Conservation (phyloP, 2,888 invertebrate genomes). For the Chrysolina americana region DNA sequence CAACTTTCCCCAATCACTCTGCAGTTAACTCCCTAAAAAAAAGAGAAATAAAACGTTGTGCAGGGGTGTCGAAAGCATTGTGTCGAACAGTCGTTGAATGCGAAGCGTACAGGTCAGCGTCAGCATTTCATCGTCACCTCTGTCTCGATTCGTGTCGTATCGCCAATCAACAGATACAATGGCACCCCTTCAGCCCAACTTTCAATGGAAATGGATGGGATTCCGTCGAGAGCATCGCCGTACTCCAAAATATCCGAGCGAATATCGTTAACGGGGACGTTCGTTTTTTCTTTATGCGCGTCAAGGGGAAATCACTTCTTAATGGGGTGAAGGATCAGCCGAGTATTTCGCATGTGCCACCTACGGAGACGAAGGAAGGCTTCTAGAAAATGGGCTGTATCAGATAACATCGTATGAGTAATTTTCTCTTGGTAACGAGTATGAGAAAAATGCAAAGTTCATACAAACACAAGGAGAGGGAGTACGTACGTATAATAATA, state of each 20-base stretch:
- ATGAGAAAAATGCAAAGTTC: no score
- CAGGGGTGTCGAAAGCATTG: slow-evolving; percentile 15
- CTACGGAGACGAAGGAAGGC: neutral
- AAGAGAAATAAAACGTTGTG: slow-evolving; percentile 5
- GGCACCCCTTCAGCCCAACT: slow-evolving; percentile 20
- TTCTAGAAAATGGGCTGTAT: neutral
- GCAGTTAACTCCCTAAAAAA: neutral
- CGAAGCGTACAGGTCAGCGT: slow-evolving; percentile 61
- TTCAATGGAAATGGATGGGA: slow-evolving; percentile 27
- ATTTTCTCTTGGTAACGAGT: no score
- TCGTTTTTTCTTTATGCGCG: slow-evolving; percentile 3
- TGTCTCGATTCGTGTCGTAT: slow-evolving; percentile 61
- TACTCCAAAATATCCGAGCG: slow-evolving; percentile 20
- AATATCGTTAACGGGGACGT: slow-evolving; percentile 23
- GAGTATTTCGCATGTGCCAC: neutral
- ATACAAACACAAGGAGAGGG: no score
- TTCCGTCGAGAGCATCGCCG: slow-evolving; percentile 11
- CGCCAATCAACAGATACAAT: slow-evolving; percentile 56
- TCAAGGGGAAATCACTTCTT: neutral
- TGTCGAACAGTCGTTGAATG: slow-evolving; percentile 40
- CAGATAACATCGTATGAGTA: no score
- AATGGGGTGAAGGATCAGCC: neutral
- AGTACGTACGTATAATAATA: no score
- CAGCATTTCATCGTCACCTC: slow-evolving; percentile 61
- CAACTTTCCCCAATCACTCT: neutral